Percentiles rank a stretch among this genome's conserved stretches.
phyloP scores from a whole-genome alignment of 2,888 invertebrate genomes.

The Leptogaster cylindrica region DNA sequence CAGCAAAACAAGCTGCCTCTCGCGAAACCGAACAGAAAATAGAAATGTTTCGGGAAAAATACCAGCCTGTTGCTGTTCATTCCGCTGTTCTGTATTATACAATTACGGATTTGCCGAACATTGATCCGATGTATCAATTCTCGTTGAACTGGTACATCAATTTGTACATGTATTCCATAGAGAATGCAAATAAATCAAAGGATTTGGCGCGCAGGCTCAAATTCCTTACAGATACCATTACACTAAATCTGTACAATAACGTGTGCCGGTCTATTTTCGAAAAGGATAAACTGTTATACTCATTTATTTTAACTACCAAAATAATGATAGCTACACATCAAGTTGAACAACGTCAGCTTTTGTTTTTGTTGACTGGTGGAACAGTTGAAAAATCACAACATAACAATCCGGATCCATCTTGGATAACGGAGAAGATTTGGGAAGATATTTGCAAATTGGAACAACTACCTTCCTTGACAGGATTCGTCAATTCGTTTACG shows the following conservation, averaged over 20 bases:
- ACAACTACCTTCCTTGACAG: slow-evolving; percentile 67
- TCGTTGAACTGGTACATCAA: slow-evolving; percentile 91
- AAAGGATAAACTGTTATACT: slow-evolving; percentile 85
- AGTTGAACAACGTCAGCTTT: slow-evolving; percentile 72
- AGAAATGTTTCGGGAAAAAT: slow-evolving; percentile 78
- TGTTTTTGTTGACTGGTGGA: slow-evolving; percentile 77
- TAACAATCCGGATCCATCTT: slow-evolving; percentile 76
- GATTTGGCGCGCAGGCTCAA: slow-evolving; percentile 76
- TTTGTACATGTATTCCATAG: slow-evolving; percentile 64
- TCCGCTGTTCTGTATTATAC: slow-evolving; percentile 90
- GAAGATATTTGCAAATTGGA: slow-evolving; percentile 77
- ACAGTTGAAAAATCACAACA: background rate
- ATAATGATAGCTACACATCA: slow-evolving; percentile 69
- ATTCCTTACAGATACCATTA: slow-evolving; percentile 82
- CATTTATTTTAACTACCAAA: slow-evolving; percentile 74
- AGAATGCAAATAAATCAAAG: slow-evolving; percentile 64
- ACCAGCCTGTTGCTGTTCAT: slow-evolving; percentile 84
- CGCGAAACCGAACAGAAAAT: slow-evolving; percentile 84
- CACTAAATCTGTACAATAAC: slow-evolving; percentile 81
- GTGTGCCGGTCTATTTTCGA: slow-evolving; percentile 91
- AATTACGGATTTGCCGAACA: slow-evolving; percentile 81
- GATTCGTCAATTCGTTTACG: slow-evolving; percentile 70
- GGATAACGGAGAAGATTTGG: slow-evolving; percentile 85
- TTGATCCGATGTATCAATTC: slow-evolving; percentile 96
- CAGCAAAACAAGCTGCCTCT: slow-evolving; percentile 82